A percentile compares a stretch with the other conserved stretches of the same genome.
Evolutionary conservation across 2,797 vertebrate species (phyloP).

Genomic region (Danio aesculapii): DNA sequence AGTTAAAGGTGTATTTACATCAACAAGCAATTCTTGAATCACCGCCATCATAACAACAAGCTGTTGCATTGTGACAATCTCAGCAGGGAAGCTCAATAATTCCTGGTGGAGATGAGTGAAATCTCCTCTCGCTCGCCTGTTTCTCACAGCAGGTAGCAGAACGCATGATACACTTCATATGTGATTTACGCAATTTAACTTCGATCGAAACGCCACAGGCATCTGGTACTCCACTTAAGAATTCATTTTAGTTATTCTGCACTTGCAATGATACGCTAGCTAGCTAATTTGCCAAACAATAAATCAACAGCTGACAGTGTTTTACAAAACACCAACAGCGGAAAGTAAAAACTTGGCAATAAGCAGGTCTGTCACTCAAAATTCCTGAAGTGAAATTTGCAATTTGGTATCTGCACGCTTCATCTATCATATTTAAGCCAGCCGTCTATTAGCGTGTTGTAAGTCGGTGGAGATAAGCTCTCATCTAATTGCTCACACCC

Average conservation of each 20-base stretch:
- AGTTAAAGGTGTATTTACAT: slow-evolving; percentile 25
- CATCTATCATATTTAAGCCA: slow-evolving; percentile 69
- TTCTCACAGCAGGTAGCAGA: slow-evolving; percentile 4
- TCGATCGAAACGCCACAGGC: background rate
- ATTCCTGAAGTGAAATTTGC: slow-evolving; percentile 50
- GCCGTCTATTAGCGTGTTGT: slow-evolving; percentile 64
- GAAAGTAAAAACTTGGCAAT: slow-evolving; percentile 49
- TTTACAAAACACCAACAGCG: slow-evolving; percentile 32
- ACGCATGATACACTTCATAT: background rate
- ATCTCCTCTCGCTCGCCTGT: background rate
- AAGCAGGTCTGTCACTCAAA: slow-evolving; percentile 58
- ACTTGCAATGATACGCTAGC: slow-evolving; percentile 37
- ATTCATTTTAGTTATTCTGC: slow-evolving; percentile 36
- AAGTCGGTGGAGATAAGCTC: slow-evolving; percentile 75
- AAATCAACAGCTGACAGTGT: slow-evolving; percentile 35
- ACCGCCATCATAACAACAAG: background rate
- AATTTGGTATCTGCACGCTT: slow-evolving; percentile 54
- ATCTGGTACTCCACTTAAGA: slow-evolving; percentile 18
- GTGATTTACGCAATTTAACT: slow-evolving; percentile 15
- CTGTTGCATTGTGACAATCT: slow-evolving; percentile 12
- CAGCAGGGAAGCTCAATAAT: slow-evolving; percentile 33
- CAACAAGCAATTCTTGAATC: slow-evolving; percentile 14
- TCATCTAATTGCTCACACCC: slow-evolving; percentile 75
- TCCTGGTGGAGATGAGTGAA: slow-evolving; percentile 25
- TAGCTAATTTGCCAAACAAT: slow-evolving; percentile 44